Conservation (phyloP, 2,797 vertebrate genomes). For the Lagorchestes hirsutus region DNA sequence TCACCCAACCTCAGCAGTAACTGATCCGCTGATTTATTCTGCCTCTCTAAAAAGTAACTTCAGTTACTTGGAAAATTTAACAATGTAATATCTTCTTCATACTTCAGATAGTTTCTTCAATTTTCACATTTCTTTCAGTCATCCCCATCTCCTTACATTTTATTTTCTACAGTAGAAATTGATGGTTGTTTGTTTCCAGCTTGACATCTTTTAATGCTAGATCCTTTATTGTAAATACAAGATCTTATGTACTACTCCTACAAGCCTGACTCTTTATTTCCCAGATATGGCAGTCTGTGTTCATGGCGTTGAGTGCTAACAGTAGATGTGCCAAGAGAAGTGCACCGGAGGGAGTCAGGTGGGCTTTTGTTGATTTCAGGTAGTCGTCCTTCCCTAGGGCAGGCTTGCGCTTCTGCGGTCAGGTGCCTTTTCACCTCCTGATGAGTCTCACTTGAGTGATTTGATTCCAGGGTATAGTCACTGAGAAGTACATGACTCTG, state of each 20-base stretch:
- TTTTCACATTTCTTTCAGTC: neutral
- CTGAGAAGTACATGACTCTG: neutral
- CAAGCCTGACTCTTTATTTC: neutral
- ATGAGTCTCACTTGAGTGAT: neutral
- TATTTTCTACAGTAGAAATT: neutral
- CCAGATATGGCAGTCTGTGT: neutral
- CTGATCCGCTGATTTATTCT: conserved; percentile 17
- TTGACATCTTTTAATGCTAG: neutral
- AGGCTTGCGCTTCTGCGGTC: neutral
- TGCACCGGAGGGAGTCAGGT: neutral
- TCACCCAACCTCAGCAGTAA: neutral
- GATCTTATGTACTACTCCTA: neutral
- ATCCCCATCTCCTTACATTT: conserved; percentile 27
- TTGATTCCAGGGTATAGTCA: neutral
- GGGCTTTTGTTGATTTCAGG: neutral
- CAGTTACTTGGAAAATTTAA: neutral
- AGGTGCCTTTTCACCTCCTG: neutral
- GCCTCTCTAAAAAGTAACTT: conserved; percentile 20
- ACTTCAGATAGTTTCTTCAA: conserved; percentile 6
- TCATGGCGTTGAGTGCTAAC: neutral
- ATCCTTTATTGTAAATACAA: neutral
- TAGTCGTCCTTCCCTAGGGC: neutral
- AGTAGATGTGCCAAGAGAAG: neutral
- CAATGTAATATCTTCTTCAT: conserved; percentile 24
- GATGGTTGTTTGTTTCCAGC: neutral